Base-by-base conservation (phyloP, 2,113 vertebrate genomes). In the Clarias magur region DNA sequence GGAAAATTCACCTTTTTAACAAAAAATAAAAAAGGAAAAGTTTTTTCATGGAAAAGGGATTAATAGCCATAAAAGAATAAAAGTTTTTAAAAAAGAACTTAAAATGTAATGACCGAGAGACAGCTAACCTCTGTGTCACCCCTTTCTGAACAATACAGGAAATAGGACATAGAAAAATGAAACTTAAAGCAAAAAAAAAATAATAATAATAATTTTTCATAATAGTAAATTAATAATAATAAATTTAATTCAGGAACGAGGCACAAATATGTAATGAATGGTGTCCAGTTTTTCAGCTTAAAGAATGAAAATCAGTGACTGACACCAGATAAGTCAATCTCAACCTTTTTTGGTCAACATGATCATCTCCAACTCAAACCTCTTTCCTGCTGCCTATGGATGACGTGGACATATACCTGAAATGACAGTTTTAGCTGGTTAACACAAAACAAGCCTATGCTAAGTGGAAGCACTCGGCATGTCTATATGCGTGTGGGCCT, bases 401-500 rank as follows among this genome's bases (percentile, higher is more conserved):
- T 5, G 7, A 65, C 76, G 84, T 86, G 48, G 48, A 48, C 48
- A 89, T 86, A 88, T 83, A 86, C 73, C 75, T 86, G 80, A 25
- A 62, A 27, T 67, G 48, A 80, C 79, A 87, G n/a, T 27, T 81
- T 38, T 21, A 15, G 21, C 57, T 81, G 78, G 16, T 17, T 19
- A 38, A 80, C 57, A 16, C 15, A 42, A 34, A 59, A 62, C 70
- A 62, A 34, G 53, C 19, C 80, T 12, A 27, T 42, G 48, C 25
- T 84, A 89, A 67, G 25, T 80, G 59, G 57, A 85, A 62, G 68
- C 42, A 56, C 73, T 82, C 83, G 72, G 17, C 88, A 88, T 56
- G 53, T 21, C 79, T 86, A 5, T 70, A 3, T 76, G 53, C 79
- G 80, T 83, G 83, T 63, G 86, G 83, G 80, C 73, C 56, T 72